Base-by-base conservation (phyloP, 2,888 invertebrate species). In the Acanthococcus lagerstroemiae region DNA sequence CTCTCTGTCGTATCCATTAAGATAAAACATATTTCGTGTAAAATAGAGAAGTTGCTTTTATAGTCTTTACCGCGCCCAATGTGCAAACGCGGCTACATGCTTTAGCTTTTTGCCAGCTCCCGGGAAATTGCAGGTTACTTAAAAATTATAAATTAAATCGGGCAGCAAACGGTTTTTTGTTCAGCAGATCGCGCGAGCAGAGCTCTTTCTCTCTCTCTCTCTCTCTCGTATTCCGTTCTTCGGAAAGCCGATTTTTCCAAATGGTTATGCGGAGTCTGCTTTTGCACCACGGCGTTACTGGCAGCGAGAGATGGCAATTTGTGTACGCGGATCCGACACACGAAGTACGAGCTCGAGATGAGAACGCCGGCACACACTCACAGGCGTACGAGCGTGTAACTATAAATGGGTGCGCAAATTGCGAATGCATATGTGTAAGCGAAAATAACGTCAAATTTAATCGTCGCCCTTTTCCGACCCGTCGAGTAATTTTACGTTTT, bases 1-100 rank as follows among this genome's bases (percentile, higher is more conserved):
- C 50, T 44, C 19, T 44, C 27, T 52, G 37, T 63, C 63, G 63
- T 63, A 63, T 63, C 63, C 63, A 63, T 63, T 63, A 63, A 63
- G 63, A 63, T 63, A 63, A 63, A 63, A 63, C 63, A 63, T 63
- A 63, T 63, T 63, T 63, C 63, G 63, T 63, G 63, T 63, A 63
- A 63, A 63, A 63, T 63, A 44, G 63, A 63, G 63, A 63, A 52
- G 54, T 63, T 50, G 63, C 63, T 61, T 50, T 63, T 63, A 27
- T 30, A 54, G 63, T 44, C 63, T 37, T 50, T 63, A 52, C 48
- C 52, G 37, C 37, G 37, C 52, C 52, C 63, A 50, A 52, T 63
- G 54, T 37, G 63, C 63, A 37, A 63, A 44, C 48, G 63, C 61
- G 22, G 61, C 52, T 63, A 63, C 63, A 63, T 48, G 63, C 54